Base-by-base conservation (phyloP, 2,113 vertebrate species). In the Xyliphius kryptos region DNA sequence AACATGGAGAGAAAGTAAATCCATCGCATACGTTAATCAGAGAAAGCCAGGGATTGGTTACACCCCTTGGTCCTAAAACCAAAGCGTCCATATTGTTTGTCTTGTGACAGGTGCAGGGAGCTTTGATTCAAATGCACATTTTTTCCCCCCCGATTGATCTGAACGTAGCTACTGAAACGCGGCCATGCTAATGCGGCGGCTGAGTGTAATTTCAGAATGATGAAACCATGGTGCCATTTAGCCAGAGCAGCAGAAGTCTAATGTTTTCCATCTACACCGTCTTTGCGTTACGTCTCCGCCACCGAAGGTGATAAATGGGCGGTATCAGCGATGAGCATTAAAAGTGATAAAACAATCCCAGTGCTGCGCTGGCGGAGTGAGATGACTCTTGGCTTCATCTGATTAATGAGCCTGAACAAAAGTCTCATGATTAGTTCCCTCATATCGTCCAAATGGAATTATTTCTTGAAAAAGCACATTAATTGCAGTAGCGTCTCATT, bases 361-460 rank as follows among this genome's bases (percentile, higher is more conserved):
- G 56, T 26, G 50, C 40, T n/a, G 17, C 7, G 7, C 22, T 9
- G n/a, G 19, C 40, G 13, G 13, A 46, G 13, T 1, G 20, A 7
- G 37, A 2, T 20, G 8, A 11, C 38, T 10, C 40, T 9, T 3
- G 26, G 26, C 53, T 26, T 51, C n/a, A 26, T 19, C 19, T 57
- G 36, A 36, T 16, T 66, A 66, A 66, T 44, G 47, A 58, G 55
- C 56, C 57, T 46, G 46, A 26, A 37, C 38, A 16, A 22, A 7
- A 9, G 53, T 17, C 62, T 46, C 26, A 48, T 22, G 32, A 56
- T 44, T 41, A 51, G 36, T 65, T 48, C 41, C 61, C 54, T 63
- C 21, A 47, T 46, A 46, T 63, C 37, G 36, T 3, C 26, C 15
- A 10, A 46, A 36, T 9, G 21, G 15, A 47, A 48, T 48, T 1